Evolutionary conservation across 2,113 vertebrate genomes (phyloP).

Genomic region (Ariopsis seemanni): DNA sequence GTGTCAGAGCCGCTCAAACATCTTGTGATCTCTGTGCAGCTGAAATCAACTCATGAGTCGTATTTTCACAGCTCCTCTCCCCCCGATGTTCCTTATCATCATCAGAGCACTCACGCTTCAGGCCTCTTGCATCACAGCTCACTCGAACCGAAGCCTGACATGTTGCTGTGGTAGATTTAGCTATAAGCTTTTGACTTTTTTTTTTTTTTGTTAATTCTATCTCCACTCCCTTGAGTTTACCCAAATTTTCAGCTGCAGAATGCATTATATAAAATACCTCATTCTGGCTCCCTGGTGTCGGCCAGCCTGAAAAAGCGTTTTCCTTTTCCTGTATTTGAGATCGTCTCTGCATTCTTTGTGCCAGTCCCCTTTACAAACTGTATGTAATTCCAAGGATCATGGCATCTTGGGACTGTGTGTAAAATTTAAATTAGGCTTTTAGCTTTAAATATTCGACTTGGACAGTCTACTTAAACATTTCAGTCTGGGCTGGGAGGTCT

Average conservation of each 20-base stretch:
- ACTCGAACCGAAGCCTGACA: constrained; percentile 36
- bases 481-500: background rate
- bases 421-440: constrained; percentile 56
- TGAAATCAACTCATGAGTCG: constrained; percentile 70
- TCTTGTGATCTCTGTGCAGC: constrained; percentile 63
- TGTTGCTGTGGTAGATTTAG: constrained; percentile 27
- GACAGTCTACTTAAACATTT: constrained; percentile 23
- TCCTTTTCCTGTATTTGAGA: background rate
- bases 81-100: constrained; percentile 72
- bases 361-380: constrained; percentile 22
- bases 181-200: constrained; percentile 58
- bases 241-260: constrained; percentile 35
- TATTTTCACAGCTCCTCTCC: constrained; percentile 63
- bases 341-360: background rate
- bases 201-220: constrained; percentile 60
- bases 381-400: constrained; percentile 65
- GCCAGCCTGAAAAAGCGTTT: constrained; percentile 58
- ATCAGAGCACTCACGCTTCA: constrained; percentile 66
- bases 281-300: constrained; percentile 44
- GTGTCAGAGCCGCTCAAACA: constrained; percentile 54
- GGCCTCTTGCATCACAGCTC: constrained; percentile 69
- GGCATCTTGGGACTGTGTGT: constrained; percentile 51
- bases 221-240: constrained; percentile 62
- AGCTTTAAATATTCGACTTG: background rate
- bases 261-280: constrained; percentile 30